Evolutionary conservation across 2,797 vertebrate genomes (phyloP).

Genomic region (Leptoclinus maculatus): DNA sequence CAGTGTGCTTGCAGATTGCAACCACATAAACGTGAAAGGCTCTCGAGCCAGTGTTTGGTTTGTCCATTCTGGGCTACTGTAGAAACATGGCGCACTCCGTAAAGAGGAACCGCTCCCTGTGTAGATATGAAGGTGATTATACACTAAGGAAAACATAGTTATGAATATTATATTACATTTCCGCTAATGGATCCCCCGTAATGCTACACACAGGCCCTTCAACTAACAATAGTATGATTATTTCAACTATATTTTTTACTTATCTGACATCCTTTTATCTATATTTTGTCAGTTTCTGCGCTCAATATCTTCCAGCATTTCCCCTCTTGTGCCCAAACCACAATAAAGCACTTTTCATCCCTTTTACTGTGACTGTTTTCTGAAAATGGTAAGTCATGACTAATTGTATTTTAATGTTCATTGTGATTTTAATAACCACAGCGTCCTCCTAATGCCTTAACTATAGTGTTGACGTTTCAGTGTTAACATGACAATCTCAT

Average conservation of each 20-base stretch:
- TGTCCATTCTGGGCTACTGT: not conserved
- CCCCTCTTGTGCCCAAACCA: constrained; percentile 22
- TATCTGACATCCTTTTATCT: not conserved
- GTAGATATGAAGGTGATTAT: not conserved
- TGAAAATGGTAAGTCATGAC: constrained; percentile 7
- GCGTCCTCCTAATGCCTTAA: not conserved
- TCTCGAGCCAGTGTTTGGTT: not conserved
- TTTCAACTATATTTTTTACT: not conserved
- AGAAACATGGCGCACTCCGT: not conserved
- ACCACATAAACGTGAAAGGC: too few species aligned
- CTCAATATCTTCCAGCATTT: constrained; percentile 35
- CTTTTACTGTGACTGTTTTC: constrained; percentile 16
- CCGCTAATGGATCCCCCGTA: not conserved
- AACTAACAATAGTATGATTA: not conserved
- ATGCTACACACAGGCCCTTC: not conserved
- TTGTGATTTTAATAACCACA: constrained; percentile 17
- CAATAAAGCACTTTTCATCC: constrained; percentile 25
- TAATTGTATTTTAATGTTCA: constrained; percentile 21
- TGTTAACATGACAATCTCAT: constrained; percentile 10
- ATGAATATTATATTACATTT: not conserved
- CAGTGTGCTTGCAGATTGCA: not conserved
- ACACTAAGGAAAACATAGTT: not conserved
- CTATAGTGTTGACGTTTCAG: not conserved
- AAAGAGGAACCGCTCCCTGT: not conserved
- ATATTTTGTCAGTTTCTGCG: constrained; percentile 27